Evolutionary conservation across 2,113 vertebrate genomes (phyloP).

Genomic region (Pomatostomus ruficeps): DNA sequence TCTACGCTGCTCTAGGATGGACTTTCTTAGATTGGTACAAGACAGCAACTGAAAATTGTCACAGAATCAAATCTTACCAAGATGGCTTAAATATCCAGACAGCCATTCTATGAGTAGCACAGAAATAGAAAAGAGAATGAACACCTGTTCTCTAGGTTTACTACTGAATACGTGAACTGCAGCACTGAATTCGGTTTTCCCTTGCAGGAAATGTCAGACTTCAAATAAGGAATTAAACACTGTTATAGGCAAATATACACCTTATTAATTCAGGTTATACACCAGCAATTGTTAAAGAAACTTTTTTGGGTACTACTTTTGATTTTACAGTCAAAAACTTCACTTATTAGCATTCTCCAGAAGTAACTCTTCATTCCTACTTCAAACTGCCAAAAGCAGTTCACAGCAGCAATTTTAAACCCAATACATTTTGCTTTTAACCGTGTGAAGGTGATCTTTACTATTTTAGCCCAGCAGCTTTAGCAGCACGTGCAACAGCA

Average conservation of each 20-base stretch:
- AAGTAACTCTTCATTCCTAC: not conserved
- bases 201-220: not conserved
- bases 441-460: not conserved
- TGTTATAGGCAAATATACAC: not conserved
- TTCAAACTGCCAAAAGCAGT: not conserved
- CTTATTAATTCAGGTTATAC: not conserved
- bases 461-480: not conserved
- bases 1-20: not conserved
- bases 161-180: not conserved
- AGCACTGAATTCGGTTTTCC: not conserved
- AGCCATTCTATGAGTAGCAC: not conserved
- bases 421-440: not conserved
- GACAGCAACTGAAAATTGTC: not conserved
- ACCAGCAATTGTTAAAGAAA: not conserved
- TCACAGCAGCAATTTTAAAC: not conserved
- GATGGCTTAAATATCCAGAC: not conserved
- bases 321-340: not conserved
- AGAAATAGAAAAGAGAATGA: not conserved
- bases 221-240: not conserved
- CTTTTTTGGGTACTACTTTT: not conserved
- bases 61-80: not conserved
- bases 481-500: not conserved
- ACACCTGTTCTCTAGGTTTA: not conserved
- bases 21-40: not conserved
- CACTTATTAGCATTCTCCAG: not conserved